Evolutionary conservation across 2,797 vertebrate genomes (phyloP), one percentile per base, ranked within the genome.

Genomic region (Setipinna tenuifilis): DNA sequence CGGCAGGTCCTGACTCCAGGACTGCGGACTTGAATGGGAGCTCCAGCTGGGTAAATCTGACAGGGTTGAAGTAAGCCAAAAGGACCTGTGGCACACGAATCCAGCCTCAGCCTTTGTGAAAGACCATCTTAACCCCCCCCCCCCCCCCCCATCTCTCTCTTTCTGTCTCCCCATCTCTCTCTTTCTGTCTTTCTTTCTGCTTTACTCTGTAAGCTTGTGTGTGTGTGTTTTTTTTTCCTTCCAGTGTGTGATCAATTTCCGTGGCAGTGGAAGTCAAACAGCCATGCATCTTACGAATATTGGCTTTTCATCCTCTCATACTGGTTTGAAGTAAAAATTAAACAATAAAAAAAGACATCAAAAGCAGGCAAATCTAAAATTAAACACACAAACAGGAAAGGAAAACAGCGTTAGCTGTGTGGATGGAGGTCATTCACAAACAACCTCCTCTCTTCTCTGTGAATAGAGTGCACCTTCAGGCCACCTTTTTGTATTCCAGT

Each of bases 1-100:
- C 23, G 6, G 23, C 62, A 19, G 31, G 14, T 9, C 68, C 16
- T 31, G 68, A 7, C 62, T n/a, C 23, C 11, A 41, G 68, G 31
- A 31, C 68, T 14, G 4, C 4, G 5, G 17, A 5, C 12, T 41
- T 41, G 68, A 75, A 75, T 75, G 31, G 68, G 6, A 19, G 11
- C 3, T 35, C 28, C 68, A 75, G 68, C 68, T 75, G 68, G 16
- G 14, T 1, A 17, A 28, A 75, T 75, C 14, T 35, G 31, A 75
- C 3, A 10, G 68, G 68, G 31, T 5, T 14, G 31, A 19, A 41
- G 31, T 17, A 4, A 28, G 31, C 17, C 31, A n/a, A 75, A 75
- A 75, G 68, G 31, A 41, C 68, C 68, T 17, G 68, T 75, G 68
- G 68, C 68, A 75, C 68, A 75, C 4, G 14, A 75, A 75, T 75